Conservation (phyloP, 2,888 invertebrate genomes). For the Dasysyrphus albostriatus region DNA sequence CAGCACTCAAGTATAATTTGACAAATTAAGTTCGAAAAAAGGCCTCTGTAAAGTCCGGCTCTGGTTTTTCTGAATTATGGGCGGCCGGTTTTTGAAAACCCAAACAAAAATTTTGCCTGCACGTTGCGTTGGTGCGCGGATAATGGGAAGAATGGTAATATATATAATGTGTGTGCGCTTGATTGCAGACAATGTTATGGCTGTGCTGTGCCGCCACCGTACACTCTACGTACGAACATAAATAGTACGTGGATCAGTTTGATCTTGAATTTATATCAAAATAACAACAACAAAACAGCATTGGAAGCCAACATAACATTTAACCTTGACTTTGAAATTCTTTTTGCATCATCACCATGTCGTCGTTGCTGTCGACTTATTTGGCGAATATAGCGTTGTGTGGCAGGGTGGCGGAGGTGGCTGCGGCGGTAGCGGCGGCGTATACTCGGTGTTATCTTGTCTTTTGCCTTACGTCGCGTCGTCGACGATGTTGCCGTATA, state of each 20-base stretch:
- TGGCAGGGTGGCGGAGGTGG: background rate
- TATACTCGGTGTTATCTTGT: slow-evolving; percentile 4
- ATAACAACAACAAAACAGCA: slow-evolving; percentile 41
- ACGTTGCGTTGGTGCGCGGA: slow-evolving; percentile 30
- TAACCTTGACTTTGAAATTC: slow-evolving; percentile 76
- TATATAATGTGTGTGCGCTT: slow-evolving; percentile 39
- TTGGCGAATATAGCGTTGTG: background rate
- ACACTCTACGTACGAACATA: slow-evolving; percentile 60
- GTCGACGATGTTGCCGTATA: background rate
- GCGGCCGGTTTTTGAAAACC: slow-evolving; percentile 42
- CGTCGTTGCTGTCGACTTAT: slow-evolving; percentile 27
- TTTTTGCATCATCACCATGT: slow-evolving; percentile 70
- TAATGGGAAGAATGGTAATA: slow-evolving; percentile 57
- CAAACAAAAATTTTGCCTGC: slow-evolving; percentile 61
- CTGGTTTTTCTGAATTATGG: background rate
- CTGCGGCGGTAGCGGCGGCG: background rate
- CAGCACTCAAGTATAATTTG: too few relatives aligned
- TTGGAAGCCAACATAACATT: slow-evolving; percentile 71
- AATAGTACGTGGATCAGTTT: slow-evolving; percentile 73
- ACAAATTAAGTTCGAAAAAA: background rate
- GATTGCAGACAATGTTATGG: slow-evolving; percentile 57
- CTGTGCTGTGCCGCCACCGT: slow-evolving; percentile 42
- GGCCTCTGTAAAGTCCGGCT: background rate
- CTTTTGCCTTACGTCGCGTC: background rate
- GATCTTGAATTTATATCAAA: slow-evolving; percentile 73